phyloP scores from a whole-genome alignment of 2,113 vertebrate genomes.

The Poeciliopsis turrubarensis region DNA sequence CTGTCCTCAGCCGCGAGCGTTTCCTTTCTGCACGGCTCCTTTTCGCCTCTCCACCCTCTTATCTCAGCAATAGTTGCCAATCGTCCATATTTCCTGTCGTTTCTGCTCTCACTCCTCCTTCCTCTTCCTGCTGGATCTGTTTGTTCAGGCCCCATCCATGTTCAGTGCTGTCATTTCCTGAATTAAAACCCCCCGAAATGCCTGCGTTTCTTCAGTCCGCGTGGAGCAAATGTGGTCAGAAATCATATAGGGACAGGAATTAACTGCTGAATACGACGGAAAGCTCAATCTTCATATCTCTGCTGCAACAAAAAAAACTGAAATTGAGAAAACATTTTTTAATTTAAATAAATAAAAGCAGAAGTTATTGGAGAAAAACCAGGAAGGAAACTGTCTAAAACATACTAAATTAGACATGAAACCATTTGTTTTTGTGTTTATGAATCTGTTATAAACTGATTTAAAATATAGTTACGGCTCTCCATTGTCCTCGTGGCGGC shows the following conservation, averaged over 20 bases:
- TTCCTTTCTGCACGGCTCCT: slow-evolving; percentile 37
- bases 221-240: background rate
- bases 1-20: slow-evolving; percentile 36
- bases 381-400: no score
- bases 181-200: background rate
- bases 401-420: no score
- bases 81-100: slow-evolving; percentile 35
- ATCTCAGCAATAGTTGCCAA: slow-evolving; percentile 53
- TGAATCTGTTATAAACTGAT: no score
- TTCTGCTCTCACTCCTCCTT: slow-evolving; percentile 1
- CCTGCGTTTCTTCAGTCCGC: background rate
- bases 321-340: no score
- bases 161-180: background rate
- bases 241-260: background rate
- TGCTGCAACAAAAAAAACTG: background rate
- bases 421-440: no score
- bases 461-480: no score
- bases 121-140: background rate
- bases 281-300: background rate
- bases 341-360: no score
- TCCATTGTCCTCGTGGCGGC: no score
- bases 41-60: slow-evolving; percentile 34
- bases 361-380: no score
- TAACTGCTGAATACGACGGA: background rate
- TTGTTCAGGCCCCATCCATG: background rate